Evolutionary conservation across 2,888 invertebrate species (phyloP), one percentile per base, ranked within the genome.

Genomic region (Pseudeuparius sepicola): DNA sequence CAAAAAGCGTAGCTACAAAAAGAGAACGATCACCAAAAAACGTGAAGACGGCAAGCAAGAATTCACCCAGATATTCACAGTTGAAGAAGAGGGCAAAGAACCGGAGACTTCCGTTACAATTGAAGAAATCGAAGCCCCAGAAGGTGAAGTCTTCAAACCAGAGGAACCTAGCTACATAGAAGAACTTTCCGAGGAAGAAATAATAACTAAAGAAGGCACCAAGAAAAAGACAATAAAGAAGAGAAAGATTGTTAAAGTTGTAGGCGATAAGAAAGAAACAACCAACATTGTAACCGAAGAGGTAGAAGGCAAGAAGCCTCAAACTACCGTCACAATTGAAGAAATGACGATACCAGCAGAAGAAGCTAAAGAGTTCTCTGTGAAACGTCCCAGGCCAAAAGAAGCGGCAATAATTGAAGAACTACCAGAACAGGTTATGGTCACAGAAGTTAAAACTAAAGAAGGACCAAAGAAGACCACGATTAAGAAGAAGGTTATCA

Each of bases 21-120:
- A 59, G 31, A 55, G 64, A 15, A 51, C 59, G 1, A 57, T 65
- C 23, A n/a, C n/a, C n/a, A 65, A 56, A 36, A 66, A 64, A 45
- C 59, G 57, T 1, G 61, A 46, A 41, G 64, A 58, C 31, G 48
- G 54, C 25, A 61, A 56, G 45, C 54, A 63, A 24, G 64, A 68
- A 46, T 54, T 37, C 44, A 57, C 64, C 0, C 61, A 66, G 57
- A 65, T 68, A 30, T 52, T 59, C 31, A 65, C 65, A 12, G 53
- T 64, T 23, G 59, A 60, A 47, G 56, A 63, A 46, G 65, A 64
- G 37, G 62, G 59, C 7, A 51, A 57, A 34, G 52, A 61, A 36
- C 68, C 68, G 0, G 49, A 60, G 33, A 59, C 48, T 29, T 54
- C 57, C 18, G 51, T 58, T 17, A 45, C 44, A 2, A 51, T 55